Conservation (phyloP, 2,113 vertebrate species). For the Rhea americana region DNA sequence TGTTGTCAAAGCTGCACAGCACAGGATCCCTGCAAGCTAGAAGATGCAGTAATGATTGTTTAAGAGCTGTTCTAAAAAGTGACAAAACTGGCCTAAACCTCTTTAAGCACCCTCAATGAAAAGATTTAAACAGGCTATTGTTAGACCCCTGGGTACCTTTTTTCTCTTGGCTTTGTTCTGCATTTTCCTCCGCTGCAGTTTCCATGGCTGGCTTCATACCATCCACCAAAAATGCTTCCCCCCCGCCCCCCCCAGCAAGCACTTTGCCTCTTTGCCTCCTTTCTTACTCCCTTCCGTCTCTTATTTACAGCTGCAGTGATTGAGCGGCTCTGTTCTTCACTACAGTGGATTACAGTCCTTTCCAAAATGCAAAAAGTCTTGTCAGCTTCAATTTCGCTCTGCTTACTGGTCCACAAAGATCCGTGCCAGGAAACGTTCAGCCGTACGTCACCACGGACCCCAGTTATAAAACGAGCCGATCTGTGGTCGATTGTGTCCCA, state of each 20-base stretch:
- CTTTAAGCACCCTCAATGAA: conserved; percentile 77
- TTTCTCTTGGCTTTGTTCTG: conserved; percentile 91
- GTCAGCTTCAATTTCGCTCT: conserved; percentile 79
- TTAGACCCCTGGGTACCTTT: conserved; percentile 85
- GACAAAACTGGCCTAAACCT: conserved; percentile 75
- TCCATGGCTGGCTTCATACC: conserved; percentile 94
- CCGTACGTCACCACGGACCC: conserved; percentile 75
- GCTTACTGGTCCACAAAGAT: conserved; percentile 78
- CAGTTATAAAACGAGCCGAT: conserved; percentile 76
- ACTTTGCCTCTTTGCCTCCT: conserved; percentile 81
- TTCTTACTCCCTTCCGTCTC: conserved; percentile 71
- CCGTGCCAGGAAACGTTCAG: conserved; percentile 74
- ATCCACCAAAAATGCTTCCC: conserved; percentile 89
- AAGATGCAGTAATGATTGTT: conserved; percentile 67
- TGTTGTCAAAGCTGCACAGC: conserved; percentile 60
- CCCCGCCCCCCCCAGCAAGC: conserved; percentile 74
- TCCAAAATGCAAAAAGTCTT: conserved; percentile 80
- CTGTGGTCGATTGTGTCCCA: conserved; percentile 35
- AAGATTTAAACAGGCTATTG: conserved; percentile 85
- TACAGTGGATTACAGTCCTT: conserved; percentile 77
- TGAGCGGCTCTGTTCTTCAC: conserved; percentile 77
- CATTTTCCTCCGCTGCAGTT: conserved; percentile 90
- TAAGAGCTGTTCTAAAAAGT: conserved; percentile 67
- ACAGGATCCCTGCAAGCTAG: conserved; percentile 32
- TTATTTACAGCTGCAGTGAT: conserved; percentile 75